These are phyloP conservation scores for Epinotia bilunana DNA, from an alignment of 2,888 invertebrate genomes.

Conservation along the genomic window DNA sequence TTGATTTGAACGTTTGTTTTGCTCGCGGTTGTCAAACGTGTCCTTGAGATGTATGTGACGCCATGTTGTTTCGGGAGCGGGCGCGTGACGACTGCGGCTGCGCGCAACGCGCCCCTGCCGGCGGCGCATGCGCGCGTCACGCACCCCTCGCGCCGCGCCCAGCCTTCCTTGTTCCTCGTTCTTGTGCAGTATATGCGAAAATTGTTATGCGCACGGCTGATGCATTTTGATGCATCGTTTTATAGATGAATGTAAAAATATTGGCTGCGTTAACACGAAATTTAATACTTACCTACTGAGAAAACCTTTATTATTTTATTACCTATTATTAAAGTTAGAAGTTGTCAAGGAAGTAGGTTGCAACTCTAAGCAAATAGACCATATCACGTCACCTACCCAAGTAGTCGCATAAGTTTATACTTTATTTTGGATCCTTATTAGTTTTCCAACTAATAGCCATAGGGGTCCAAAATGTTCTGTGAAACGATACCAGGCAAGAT, in stretches of 20 bases:
- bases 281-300: neutral
- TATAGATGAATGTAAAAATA: neutral
- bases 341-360: too few relatives aligned
- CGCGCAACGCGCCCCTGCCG: conserved; percentile 64
- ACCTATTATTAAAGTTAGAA: too few relatives aligned
- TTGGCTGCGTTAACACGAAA: neutral
- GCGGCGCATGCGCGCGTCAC: conserved; percentile 74
- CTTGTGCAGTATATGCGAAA: conserved; percentile 37
- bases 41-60: conserved; percentile 75
- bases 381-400: too few relatives aligned
- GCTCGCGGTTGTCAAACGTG: conserved; percentile 73
- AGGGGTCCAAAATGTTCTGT: too few relatives aligned
- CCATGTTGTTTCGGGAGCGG: conserved; percentile 77
- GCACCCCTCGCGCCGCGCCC: conserved; percentile 65
- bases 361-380: too few relatives aligned
- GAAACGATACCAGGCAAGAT: too few relatives aligned
- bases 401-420: too few relatives aligned
- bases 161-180: conserved; percentile 53
- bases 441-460: too few relatives aligned
- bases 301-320: too few relatives aligned
- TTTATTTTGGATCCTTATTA: too few relatives aligned
- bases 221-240: conserved; percentile 11
- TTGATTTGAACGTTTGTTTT: conserved; percentile 62
- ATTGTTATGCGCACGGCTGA: conserved; percentile 1
- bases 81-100: conserved; percentile 82